A percentile compares a stretch with the other conserved stretches of the same genome.
Conservation (phyloP, 1,140 invertebrate genomes). For the Lepidotrigona ventralis region DNA sequence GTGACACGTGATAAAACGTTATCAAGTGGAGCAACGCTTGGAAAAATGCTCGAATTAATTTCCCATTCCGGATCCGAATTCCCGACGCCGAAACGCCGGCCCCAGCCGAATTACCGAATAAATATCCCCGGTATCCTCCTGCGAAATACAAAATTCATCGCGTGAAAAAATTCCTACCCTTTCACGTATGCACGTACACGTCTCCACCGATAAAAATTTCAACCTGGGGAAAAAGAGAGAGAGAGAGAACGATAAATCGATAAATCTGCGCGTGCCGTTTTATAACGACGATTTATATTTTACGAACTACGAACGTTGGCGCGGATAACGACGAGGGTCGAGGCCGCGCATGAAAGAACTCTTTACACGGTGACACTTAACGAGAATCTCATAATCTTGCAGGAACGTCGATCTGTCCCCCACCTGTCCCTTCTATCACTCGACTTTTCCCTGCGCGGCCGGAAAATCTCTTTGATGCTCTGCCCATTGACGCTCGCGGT, state of each 20-base stretch:
- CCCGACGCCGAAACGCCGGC: background rate
- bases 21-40: background rate
- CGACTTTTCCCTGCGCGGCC: conserved; percentile 14
- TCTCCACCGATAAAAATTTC: background rate
- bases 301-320: conserved; percentile 42
- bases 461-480: conserved; percentile 65
- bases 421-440: conserved; percentile 32
- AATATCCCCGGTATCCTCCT: background rate
- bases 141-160: background rate
- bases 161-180: background rate
- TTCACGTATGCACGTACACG: background rate
- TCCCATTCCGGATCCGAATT: background rate
- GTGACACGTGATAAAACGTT: conserved; percentile 5
- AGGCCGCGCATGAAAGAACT: conserved; percentile 58
- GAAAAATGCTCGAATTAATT: conserved; percentile 10
- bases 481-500: conserved; percentile 65
- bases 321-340: background rate
- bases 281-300: conserved; percentile 52
- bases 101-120: conserved; percentile 8
- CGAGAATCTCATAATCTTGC: conserved; percentile 67
- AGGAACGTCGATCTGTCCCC: conserved; percentile 49
- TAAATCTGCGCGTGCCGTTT: conserved; percentile 50
- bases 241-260: conserved; percentile 24
- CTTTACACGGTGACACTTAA: conserved; percentile 66
- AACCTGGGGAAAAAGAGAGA: background rate